Base-by-base conservation (phyloP, 2,888 invertebrate species). In the Eupithecia subfuscata region DNA sequence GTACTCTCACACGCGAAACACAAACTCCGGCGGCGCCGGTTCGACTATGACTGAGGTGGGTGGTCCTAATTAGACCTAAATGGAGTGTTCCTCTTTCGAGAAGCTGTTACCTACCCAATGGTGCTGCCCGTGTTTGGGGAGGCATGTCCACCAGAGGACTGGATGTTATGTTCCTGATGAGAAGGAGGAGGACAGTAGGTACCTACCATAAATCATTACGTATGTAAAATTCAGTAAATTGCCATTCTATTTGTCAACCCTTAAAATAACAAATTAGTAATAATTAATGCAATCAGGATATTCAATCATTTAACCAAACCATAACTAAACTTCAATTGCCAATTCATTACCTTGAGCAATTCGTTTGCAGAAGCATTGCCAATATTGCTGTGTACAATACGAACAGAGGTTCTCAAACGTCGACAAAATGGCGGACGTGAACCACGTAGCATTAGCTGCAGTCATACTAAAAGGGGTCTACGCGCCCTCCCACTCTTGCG, bases 341-440 rank as follows among this genome's bases (percentile, higher is more conserved):
- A 64, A 64, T 30, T 63, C 16, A 63, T 9, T 64, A 34, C 64
- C 64, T 34, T 64, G 30, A 63, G 7, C 16, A 64, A 9, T 34
- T 56, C 34, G 18, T 64, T 64, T 34, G 64, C 63, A 30, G 30
- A 63, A 63, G 30, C 63, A 63, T 63, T 30, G 30, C 34, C 30
- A 30, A 64, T 34, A 64, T 34, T 34, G 34, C 34, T 2, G 7
- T 56, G 12, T 48, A n/a, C 48, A n/a, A 48, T 7, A 18, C 16
- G 18, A 52, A n/a, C 25, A 25, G 14, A 60, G 60, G 60, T 8
- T 60, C 25, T 18, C 18, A 18, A 48, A n/a, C 9, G 63, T 34
- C 34, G 18, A 64, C 64, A 64, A 64, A 64, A 64, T 64, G 34
- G 64, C 64, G 64, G 64, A 34, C 18, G 30, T 6, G 34, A 63